Evolutionary conservation across 2,113 vertebrate species (phyloP).

Genomic region (Entomyzon cyanotis): DNA sequence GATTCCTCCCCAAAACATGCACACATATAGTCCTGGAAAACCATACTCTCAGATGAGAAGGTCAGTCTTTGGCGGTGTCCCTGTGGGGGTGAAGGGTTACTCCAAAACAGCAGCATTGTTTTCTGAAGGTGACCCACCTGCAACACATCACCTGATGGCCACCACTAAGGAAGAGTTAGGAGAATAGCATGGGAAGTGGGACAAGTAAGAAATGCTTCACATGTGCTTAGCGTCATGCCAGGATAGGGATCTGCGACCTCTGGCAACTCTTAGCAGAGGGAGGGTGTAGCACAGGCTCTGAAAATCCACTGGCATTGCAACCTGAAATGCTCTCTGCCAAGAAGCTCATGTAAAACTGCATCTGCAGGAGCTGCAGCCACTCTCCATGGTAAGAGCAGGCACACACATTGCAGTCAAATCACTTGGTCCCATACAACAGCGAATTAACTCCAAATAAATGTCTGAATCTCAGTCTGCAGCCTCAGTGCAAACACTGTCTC

Average conservation of each 20-base stretch:
- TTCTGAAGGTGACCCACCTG: neutral
- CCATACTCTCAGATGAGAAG: neutral
- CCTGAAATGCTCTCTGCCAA: neutral
- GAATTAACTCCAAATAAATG: neutral
- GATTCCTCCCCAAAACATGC: accelerated
- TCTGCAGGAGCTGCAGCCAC: accelerated
- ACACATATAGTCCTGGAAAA: neutral
- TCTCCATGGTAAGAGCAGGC: neutral
- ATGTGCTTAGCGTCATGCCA: neutral
- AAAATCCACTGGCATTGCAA: accelerated
- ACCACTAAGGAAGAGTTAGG: neutral
- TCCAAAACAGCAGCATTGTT: neutral
- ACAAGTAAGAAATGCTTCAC: neutral
- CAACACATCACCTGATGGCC: neutral
- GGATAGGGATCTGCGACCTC: neutral
- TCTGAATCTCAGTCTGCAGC: neutral
- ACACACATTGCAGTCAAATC: neutral
- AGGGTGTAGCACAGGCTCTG: neutral
- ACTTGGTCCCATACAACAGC: neutral
- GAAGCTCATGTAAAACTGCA: neutral
- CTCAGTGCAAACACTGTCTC: neutral
- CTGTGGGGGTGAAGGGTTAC: neutral
- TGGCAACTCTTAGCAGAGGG: neutral
- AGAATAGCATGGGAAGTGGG: neutral
- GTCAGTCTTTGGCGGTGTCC: neutral